Evolutionary conservation across 2,113 vertebrate species (phyloP), one percentile per base, ranked within the genome.

Genomic region (Indicator maculatus): DNA sequence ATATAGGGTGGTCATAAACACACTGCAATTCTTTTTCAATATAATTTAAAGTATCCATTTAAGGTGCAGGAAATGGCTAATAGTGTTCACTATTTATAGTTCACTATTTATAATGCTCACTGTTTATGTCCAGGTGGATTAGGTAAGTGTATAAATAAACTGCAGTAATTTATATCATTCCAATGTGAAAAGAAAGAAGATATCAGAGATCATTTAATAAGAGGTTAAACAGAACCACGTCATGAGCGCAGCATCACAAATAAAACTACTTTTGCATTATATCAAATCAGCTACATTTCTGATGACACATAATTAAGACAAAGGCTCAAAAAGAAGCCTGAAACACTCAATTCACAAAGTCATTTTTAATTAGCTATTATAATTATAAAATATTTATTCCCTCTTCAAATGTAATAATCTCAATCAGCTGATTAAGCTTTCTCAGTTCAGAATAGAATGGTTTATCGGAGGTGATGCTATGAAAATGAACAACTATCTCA

Each of bases 11-110:
- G n/a, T 27, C 9, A 1, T 44, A 70, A 88, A 44, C 28, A 83
- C 19, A 38, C 9, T 36, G n/a, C 26, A 66, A 47, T 63, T 76
- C n/a, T 69, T 72, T 19, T 61, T 73, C 39, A 38, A 28, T 21
- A 5, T 11, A 88, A 88, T 44, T 53, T 77, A 58, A 74, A 65
- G 17, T 24, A 84, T 58, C 74, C 77, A 44, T 38, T 66, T 59
- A 90, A 86, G 15, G 44, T 81, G 44, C n/a, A 91, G 81, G 64
- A 90, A 86, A 70, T 55, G 27, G 70, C 27, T 94, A 83, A 74
- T 81, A 67, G 16, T 53, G 30, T 36, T 36, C 36, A 36, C 36
- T 8, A 36, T 36, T 36, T 36, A 36, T 36, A 36, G 36, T 36
- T 36, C 36, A 36, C 36, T 36, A 8, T 36, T 36, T 36, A 36